These are phyloP conservation scores for Flexamia atlantica DNA, from an alignment of 2,888 invertebrate genomes.

Conservation along the genomic window DNA sequence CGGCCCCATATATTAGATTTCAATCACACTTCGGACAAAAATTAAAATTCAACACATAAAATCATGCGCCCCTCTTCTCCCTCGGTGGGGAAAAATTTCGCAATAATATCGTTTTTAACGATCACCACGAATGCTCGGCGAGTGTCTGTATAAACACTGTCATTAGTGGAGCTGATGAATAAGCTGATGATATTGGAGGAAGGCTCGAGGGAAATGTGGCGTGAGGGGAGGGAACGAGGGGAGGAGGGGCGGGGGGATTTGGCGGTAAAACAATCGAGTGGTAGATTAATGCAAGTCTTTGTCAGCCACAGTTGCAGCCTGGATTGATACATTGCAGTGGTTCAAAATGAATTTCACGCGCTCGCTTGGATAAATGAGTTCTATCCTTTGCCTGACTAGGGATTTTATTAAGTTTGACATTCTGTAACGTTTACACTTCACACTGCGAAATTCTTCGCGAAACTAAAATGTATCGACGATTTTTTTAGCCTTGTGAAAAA, in stretches of 20 bases:
- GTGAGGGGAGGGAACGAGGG: neutral
- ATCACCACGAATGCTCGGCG: neutral
- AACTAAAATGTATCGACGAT: too few relatives aligned
- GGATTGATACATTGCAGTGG: neutral
- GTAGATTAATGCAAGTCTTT: conserved; percentile 26
- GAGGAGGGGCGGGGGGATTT: conserved; percentile 33
- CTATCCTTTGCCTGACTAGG: too few relatives aligned
- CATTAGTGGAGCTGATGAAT: conserved; percentile 13
- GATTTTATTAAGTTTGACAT: too few relatives aligned
- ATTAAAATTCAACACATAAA: too few relatives aligned
- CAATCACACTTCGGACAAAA: too few relatives aligned
- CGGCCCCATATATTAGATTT: too few relatives aligned
- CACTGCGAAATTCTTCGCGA: too few relatives aligned
- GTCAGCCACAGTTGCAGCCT: neutral
- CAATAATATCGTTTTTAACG: conserved; percentile 2
- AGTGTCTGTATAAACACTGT: neutral
- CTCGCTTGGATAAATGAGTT: too few relatives aligned
- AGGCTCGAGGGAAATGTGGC: neutral
- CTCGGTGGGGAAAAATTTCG: neutral
- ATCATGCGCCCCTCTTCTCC: too few relatives aligned
- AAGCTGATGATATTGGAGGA: conserved; percentile 1
- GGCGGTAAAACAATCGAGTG: conserved; percentile 1
- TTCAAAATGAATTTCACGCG: too few relatives aligned
- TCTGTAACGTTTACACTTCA: too few relatives aligned
- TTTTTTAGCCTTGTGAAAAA: too few relatives aligned